phyloP scores from a whole-genome alignment of 2,797 vertebrate genomes.

The Aldrovandia affinis region DNA sequence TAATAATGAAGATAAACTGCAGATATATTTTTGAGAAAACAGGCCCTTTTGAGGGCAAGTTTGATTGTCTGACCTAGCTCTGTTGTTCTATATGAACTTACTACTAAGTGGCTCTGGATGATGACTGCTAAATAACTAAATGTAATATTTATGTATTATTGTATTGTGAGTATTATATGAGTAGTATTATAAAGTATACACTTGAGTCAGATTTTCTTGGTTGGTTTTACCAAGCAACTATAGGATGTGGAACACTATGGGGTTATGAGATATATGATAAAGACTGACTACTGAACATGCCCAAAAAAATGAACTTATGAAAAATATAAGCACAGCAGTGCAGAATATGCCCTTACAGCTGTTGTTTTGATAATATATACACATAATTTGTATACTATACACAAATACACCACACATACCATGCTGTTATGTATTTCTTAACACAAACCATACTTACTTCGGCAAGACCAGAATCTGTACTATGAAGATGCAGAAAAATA shows the following conservation, averaged over 20 bases:
- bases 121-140: too few species aligned
- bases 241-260: background rate
- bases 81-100: too few species aligned
- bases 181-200: too few species aligned
- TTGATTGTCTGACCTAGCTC: too few species aligned
- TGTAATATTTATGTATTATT: too few species aligned
- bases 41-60: too few species aligned
- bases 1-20: too few species aligned
- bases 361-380: background rate
- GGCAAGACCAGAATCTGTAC: constrained; percentile 94
- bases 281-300: background rate
- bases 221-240: background rate
- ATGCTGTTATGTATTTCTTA: background rate
- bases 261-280: background rate
- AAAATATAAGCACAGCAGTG: background rate
- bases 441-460: constrained; percentile 82
- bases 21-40: too few species aligned
- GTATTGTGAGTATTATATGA: too few species aligned
- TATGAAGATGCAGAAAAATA: constrained; percentile 96
- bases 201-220: background rate
- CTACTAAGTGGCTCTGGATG: too few species aligned
- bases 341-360: background rate
- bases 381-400: background rate
- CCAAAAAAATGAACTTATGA: background rate
- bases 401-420: background rate